These are phyloP conservation scores for Zoroaster sp. DNA, from an alignment of 53 echinoderm and acorn worm genomes.

Conservation along the genomic window DNA sequence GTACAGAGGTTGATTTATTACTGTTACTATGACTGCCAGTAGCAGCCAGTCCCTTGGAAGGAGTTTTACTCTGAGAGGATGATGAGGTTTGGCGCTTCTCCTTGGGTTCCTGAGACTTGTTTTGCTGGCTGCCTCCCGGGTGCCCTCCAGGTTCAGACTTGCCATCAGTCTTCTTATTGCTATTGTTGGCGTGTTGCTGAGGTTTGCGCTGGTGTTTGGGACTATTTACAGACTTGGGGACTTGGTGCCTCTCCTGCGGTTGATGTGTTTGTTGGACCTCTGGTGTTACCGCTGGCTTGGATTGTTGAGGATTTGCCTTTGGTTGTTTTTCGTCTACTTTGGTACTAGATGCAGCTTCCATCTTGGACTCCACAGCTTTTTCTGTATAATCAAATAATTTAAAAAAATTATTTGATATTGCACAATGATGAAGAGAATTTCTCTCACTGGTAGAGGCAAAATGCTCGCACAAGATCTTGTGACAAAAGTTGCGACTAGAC, in stretches of 20 bases:
- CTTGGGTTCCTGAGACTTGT: constrained; percentile 15
- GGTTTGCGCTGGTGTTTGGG: constrained; percentile 20
- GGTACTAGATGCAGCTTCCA: neutral
- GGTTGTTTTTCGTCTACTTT: neutral
- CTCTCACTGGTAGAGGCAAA: too few relatives aligned
- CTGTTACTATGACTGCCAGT: neutral
- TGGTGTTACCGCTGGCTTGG: neutral
- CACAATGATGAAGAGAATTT: too few relatives aligned
- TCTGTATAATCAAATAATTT: neutral
- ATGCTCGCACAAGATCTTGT: too few relatives aligned
- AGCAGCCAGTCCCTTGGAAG: neutral
- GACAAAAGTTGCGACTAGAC: too few relatives aligned
- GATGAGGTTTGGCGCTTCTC: neutral
- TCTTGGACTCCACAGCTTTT: constrained; percentile 2
- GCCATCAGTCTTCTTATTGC: constrained; percentile 5
- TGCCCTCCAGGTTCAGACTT: constrained; percentile 1
- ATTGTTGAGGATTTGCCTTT: neutral
- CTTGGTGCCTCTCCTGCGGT: neutral
- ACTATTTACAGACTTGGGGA: neutral
- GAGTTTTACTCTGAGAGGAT: neutral
- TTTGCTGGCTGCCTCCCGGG: neutral
- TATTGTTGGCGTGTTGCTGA: constrained; percentile 24
- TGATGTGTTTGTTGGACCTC: neutral
- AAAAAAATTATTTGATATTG: too few relatives aligned
- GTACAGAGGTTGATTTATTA: constrained; percentile 2